Evolutionary conservation across 2,888 invertebrate genomes (phyloP).

Genomic region (Biston stratarius): DNA sequence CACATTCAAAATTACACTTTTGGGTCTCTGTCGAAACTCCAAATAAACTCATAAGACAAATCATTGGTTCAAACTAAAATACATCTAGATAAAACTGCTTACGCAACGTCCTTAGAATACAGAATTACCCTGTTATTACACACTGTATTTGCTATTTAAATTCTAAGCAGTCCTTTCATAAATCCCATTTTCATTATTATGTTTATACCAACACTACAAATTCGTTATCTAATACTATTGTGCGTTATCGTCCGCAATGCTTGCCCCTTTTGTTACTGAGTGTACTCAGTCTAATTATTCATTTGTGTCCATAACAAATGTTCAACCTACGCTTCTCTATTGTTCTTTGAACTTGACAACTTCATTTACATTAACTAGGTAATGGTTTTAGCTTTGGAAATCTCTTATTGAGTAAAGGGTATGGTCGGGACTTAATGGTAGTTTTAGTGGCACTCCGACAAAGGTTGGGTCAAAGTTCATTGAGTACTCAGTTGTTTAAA

Average conservation of each 20-base stretch:
- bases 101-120: conserved; percentile 18
- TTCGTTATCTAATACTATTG: conserved; percentile 38
- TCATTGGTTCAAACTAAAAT: conserved; percentile 10
- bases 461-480: conserved; percentile 6
- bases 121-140: conserved; percentile 16
- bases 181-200: conserved; percentile 31
- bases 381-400: conserved; percentile 23
- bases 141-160: conserved; percentile 32
- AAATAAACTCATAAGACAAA: neutral
- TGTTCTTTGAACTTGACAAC: conserved; percentile 45
- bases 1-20: too few relatives aligned
- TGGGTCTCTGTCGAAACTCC: neutral
- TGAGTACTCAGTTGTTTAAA: neutral
- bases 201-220: conserved; percentile 32
- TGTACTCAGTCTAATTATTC: conserved; percentile 34
- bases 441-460: neutral
- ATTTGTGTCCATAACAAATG: conserved; percentile 40
- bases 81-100: conserved; percentile 10
- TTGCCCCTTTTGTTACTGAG: conserved; percentile 34
- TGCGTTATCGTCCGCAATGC: conserved; percentile 33
- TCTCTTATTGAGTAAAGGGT: conserved; percentile 9
- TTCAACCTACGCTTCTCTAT: conserved; percentile 42
- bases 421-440: conserved; percentile 7
- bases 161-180: conserved; percentile 31
- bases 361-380: conserved; percentile 40